These are phyloP conservation scores for Eublepharis macularius DNA, from an alignment of 2,113 vertebrate species.

Conservation along the genomic window DNA sequence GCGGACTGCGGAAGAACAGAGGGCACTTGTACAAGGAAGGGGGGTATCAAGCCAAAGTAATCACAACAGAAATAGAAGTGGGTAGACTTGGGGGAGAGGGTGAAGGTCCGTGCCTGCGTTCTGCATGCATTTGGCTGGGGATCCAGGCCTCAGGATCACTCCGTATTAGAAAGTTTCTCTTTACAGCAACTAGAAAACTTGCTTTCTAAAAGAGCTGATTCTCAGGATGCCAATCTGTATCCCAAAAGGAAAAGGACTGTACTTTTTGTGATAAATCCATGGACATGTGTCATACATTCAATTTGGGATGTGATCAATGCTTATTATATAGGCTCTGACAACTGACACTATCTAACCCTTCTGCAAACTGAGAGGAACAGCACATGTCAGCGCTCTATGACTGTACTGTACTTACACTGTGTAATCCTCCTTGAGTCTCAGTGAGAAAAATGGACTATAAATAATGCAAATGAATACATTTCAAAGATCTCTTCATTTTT, in stretches of 20 bases:
- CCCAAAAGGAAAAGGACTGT: neutral
- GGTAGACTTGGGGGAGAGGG: neutral
- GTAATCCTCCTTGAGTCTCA: too few relatives aligned
- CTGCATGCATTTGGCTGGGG: too few relatives aligned
- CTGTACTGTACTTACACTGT: too few relatives aligned
- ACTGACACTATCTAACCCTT: neutral
- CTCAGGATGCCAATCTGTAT: neutral
- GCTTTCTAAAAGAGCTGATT: neutral
- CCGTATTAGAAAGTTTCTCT: neutral
- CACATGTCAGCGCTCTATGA: too few relatives aligned
- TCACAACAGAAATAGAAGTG: rapidly evolving
- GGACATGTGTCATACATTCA: neutral
- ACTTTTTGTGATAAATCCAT: neutral
- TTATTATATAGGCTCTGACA: neutral
- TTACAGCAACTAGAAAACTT: neutral
- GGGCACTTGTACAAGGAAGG: neutral
- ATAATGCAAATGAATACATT: neutral
- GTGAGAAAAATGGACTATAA: too few relatives aligned
- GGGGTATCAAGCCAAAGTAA: neutral
- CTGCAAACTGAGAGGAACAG: neutral
- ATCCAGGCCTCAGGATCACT: neutral
- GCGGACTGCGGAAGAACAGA: neutral
- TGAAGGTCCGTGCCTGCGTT: neutral
- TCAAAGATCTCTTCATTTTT: neutral
- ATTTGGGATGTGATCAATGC: neutral